Conservation (phyloP, 2,888 invertebrate species). For the Catocala nupta region DNA sequence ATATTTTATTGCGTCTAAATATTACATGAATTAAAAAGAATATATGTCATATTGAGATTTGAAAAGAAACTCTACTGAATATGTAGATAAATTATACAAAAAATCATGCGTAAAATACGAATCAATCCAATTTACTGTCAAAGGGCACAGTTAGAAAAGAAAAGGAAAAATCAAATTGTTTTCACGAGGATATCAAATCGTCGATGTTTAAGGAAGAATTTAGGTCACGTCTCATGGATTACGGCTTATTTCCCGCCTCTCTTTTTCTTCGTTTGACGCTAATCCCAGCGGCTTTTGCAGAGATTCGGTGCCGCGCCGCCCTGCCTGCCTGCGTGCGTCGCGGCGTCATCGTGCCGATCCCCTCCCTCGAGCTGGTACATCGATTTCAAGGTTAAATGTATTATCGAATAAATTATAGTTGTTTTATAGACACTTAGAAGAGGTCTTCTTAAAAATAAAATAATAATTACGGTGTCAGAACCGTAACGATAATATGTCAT, state of each 20-base stretch:
- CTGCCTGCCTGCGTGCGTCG: constrained; percentile 55
- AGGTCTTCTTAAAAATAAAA: constrained; percentile 21
- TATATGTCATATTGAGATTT: not conserved
- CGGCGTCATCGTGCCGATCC: constrained; percentile 41
- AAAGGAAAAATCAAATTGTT: constrained; percentile 82
- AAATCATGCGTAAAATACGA: constrained; percentile 65
- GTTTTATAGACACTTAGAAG: constrained; percentile 22
- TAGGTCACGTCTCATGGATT: constrained; percentile 85
- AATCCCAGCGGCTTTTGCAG: constrained; percentile 79
- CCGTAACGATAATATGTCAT: not conserved
- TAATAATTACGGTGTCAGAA: not conserved
- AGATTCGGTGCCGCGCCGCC: constrained; percentile 68
- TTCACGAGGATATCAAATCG: constrained; percentile 82
- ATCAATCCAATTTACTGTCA: constrained; percentile 69
- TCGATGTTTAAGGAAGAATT: constrained; percentile 83
- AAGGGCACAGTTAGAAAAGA: constrained; percentile 67
- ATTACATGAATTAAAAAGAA: not conserved
- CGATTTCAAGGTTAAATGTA: constrained; percentile 67
- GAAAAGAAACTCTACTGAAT: constrained; percentile 26
- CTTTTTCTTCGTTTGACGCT: constrained; percentile 86
- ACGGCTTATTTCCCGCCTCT: constrained; percentile 84
- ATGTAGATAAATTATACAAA: constrained; percentile 53
- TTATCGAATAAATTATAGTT: constrained; percentile 47
- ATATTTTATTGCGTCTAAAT: not conserved
- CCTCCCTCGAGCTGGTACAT: constrained; percentile 53